A percentile compares a stretch with the other conserved stretches of the same genome.
Evolutionary conservation across 2,888 invertebrate species (phyloP).

Genomic region (Meta bourneti): DNA sequence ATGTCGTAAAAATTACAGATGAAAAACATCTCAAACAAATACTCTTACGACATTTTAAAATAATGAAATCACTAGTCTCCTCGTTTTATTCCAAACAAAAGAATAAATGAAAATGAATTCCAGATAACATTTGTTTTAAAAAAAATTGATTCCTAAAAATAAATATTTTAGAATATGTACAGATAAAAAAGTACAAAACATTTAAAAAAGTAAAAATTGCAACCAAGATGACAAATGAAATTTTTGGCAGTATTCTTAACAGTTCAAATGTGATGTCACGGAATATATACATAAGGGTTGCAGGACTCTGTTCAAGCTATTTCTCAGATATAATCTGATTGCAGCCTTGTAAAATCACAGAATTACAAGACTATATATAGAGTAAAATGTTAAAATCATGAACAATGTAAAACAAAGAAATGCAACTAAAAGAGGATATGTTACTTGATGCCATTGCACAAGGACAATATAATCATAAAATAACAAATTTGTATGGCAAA

Average conservation of each 20-base stretch:
- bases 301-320: conserved; percentile 72
- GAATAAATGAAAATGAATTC: background rate
- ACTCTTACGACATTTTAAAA: background rate
- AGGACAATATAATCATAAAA: conserved; percentile 59
- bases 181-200: background rate
- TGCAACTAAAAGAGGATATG: conserved; percentile 66
- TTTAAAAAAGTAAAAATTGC: conserved; percentile 26
- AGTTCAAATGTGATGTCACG: conserved; percentile 64
- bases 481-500: conserved; percentile 62
- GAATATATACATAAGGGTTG: conserved; percentile 74
- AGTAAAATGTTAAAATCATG: conserved; percentile 75
- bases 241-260: conserved; percentile 64
- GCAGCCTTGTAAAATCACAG: conserved; percentile 52
- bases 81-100: background rate
- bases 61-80: background rate
- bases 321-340: conserved; percentile 46
- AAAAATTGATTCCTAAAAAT: background rate
- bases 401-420: conserved; percentile 60
- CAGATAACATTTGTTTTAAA: background rate
- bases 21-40: background rate
- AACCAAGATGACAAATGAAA: conserved; percentile 48
- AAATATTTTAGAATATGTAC: background rate
- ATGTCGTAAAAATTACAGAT: background rate
- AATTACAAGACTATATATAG: conserved; percentile 62
- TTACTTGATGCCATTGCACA: conserved; percentile 65